Percentiles rank a stretch among this genome's conserved stretches.
These are phyloP conservation scores for Drosophila simulans DNA, from an alignment of 1,140 invertebrate genomes.

Conservation along the genomic window DNA sequence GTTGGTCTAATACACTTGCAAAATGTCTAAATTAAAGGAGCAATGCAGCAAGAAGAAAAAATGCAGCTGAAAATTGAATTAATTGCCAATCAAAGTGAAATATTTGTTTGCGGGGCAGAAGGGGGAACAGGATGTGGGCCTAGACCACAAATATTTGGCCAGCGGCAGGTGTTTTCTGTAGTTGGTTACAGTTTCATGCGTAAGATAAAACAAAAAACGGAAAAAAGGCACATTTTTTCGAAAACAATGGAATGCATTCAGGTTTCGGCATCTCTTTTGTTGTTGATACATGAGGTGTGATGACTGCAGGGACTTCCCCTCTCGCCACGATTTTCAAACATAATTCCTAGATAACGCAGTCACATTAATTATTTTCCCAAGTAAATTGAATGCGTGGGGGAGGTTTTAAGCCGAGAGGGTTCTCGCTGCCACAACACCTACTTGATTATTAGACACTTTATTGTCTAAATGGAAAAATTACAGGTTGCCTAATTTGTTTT, in stretches of 20 bases:
- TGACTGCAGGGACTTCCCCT: constrained; percentile 33
- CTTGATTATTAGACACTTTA: constrained; percentile 82
- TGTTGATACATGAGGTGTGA: constrained; percentile 81
- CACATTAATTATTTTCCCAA: constrained; percentile 57
- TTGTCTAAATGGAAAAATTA: constrained; percentile 81
- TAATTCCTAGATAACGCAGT: constrained; percentile 42
- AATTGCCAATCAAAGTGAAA: constrained; percentile 71
- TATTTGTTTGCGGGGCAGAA: constrained; percentile 14
- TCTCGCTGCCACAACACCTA: constrained; percentile 66
- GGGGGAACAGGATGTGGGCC: constrained; percentile 36
- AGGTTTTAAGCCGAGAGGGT: constrained; percentile 11
- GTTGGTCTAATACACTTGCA: constrained; percentile 48
- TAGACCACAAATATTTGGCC: constrained; percentile 39
- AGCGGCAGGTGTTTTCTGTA: constrained; percentile 57
- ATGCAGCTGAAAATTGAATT: constrained; percentile 66
- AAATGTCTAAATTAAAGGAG: constrained; percentile 78
- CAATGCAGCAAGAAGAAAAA: constrained; percentile 4
- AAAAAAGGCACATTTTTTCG: constrained; percentile 11
- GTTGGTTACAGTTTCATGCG: constrained; percentile 48
- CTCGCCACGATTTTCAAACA: constrained; percentile 3
- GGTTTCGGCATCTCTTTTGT: constrained; percentile 64
- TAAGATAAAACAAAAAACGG: constrained; percentile 20
- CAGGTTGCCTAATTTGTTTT: constrained; percentile 83
- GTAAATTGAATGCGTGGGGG: constrained; percentile 1
- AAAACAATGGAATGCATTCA: constrained; percentile 70